These are phyloP conservation scores for Scolopax rusticola DNA, from an alignment of 2,797 vertebrate species.

Conservation along the genomic window DNA sequence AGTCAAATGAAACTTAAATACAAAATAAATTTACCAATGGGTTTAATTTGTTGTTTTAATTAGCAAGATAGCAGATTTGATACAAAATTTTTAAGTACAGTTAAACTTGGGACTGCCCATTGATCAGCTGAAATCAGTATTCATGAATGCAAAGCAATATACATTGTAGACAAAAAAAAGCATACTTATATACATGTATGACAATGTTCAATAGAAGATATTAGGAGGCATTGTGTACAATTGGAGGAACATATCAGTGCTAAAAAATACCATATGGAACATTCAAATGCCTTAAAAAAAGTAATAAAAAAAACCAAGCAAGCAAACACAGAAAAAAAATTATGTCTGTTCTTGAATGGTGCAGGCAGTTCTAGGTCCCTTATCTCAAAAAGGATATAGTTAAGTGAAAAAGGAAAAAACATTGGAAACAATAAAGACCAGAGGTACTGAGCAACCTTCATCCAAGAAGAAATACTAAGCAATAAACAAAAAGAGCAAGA, in stretches of 20 bases:
- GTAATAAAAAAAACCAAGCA: not conserved
- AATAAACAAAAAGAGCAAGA: not conserved
- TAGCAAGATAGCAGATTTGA: not conserved
- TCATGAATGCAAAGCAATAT: not conserved
- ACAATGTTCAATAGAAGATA: not conserved
- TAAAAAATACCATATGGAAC: not conserved
- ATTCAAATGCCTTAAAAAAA: not conserved
- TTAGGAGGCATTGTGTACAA: not conserved
- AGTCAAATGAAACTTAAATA: not conserved
- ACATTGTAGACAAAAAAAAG: not conserved
- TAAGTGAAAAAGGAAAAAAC: not conserved
- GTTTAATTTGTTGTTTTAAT: not conserved
- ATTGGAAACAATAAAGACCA: not conserved
- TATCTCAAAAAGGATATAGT: not conserved
- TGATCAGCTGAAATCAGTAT: not conserved
- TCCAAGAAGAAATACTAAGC: not conserved
- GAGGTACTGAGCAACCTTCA: not conserved
- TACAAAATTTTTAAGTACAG: not conserved
- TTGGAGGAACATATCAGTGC: not conserved
- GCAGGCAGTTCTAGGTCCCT: not conserved
- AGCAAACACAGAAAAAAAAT: not conserved
- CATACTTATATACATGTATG: not conserved
- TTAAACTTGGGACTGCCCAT: not conserved
- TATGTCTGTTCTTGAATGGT: not conserved
- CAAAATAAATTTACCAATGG: not conserved